phyloP scores from a whole-genome alignment of 2,113 vertebrate genomes.

The Papio anubis region DNA sequence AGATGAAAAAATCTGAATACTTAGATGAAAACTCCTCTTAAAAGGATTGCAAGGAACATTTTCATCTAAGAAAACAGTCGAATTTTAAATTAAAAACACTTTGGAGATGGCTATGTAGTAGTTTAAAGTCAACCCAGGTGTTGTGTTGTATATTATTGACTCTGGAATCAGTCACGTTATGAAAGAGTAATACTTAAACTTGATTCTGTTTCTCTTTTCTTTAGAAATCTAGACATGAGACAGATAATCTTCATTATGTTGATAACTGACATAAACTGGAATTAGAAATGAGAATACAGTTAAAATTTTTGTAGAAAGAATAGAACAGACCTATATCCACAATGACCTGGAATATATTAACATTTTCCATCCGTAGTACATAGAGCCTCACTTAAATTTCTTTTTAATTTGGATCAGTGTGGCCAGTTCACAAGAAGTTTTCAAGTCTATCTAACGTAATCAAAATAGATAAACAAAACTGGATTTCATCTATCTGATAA shows the following conservation, averaged over 20 bases:
- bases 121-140: not conserved
- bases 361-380: not conserved
- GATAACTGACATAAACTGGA: slow-evolving; percentile 13
- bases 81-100: not conserved
- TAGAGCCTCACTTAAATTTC: not conserved
- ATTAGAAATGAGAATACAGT: not conserved
- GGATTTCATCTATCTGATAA: not conserved
- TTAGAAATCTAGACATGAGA: not conserved
- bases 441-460: not conserved
- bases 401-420: not conserved
- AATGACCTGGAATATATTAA: not conserved
- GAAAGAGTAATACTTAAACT: not conserved
- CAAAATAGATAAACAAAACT: not conserved
- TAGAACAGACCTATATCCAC: not conserved
- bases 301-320: not conserved
- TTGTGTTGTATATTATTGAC: not conserved
- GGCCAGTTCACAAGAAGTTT: not conserved
- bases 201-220: not conserved
- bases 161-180: not conserved
- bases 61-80: not conserved
- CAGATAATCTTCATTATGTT: not conserved
- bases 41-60: not conserved
- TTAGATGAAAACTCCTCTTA: not conserved
- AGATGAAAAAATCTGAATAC: too few species aligned
- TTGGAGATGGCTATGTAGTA: not conserved